These are phyloP conservation scores for Tamias sibiricus DNA, from an alignment of 2,113 vertebrate genomes.

Conservation along the genomic window DNA sequence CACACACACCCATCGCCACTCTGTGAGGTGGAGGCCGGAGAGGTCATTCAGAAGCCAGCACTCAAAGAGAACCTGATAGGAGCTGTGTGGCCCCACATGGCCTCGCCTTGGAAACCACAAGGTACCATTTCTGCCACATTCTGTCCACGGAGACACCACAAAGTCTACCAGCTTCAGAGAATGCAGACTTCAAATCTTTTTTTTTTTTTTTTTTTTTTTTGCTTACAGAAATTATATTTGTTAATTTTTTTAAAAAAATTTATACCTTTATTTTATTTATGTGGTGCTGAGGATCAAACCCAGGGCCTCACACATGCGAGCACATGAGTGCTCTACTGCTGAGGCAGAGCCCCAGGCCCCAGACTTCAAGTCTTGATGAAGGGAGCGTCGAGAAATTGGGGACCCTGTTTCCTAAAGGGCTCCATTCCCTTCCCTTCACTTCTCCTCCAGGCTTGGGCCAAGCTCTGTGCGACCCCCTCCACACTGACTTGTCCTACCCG, in stretches of 20 bases:
- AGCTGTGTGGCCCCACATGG: not conserved
- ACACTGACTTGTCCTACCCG: fast-evolving
- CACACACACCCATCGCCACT: too few species aligned
- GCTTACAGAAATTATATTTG: too few species aligned
- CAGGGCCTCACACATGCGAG: too few species aligned
- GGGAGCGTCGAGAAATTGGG: fast-evolving
- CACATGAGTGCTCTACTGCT: too few species aligned
- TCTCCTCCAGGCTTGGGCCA: too few species aligned
- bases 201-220: too few species aligned
- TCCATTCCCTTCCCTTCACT: fast-evolving
- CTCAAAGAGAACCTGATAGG: not conserved
- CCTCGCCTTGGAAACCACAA: not conserved
- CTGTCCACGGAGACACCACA: not conserved
- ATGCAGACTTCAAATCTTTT: not conserved
- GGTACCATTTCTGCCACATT: not conserved
- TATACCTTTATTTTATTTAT: too few species aligned
- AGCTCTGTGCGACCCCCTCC: not conserved
- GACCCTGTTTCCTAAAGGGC: fast-evolving
- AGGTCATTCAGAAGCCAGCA: not conserved
- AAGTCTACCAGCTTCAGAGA: not conserved
- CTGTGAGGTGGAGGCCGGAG: not conserved
- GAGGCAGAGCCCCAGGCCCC: too few species aligned
- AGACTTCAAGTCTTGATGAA: not conserved
- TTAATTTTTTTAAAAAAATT: too few species aligned
- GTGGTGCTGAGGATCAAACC: too few species aligned